Base-by-base conservation (phyloP, 64 coral and sea anemone species). In the Montipora capricornis region DNA sequence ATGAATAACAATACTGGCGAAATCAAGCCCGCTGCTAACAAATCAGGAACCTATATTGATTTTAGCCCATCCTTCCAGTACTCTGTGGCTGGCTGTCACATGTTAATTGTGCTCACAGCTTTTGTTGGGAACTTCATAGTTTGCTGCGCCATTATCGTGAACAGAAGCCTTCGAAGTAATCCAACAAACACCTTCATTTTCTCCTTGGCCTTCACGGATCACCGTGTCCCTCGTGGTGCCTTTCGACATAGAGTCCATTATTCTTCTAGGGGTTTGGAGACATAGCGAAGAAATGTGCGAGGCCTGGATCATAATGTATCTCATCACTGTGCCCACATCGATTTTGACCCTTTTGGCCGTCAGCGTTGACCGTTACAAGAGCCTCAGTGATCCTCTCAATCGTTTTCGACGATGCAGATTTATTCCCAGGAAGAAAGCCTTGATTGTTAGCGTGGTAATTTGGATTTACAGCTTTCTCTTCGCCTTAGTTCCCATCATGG, bases 351-450 rank as follows among this genome's bases (percentile, higher is more conserved):
- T 97, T 12, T 79, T 97, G 47, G 89, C 91, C 11, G 87, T 97
- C 49, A 97, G 95, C 80, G 82, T 97, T 20, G 95, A 97, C 76
- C 88, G 95, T 1, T 97, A 97, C 74, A 97, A 95, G 73, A 97
- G 77, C 13, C 84, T 97, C 16, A 97, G 86, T 6, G 92, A 97
- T 68, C 95, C 95, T 19, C 76, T 93, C 52, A 93, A 94, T 79
- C 83, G 90, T 19, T 97, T 94, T 45, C 91, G 57, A 1, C 88
- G 85, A 49, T 48, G 83, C 74, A 58, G 91, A 70, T 97, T 97
- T 26, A 94, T 97, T 84, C 95, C 96, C 9, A 46, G 80, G 12
- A 94, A 88, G 83, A 77, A 89, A n/a, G 96, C 96, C 10, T 44
- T 95, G n/a, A 8, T 97, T 59, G 77, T 88, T 46, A 87, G 81